These are phyloP conservation scores for Zaprionus gabonicus DNA, from an alignment of 1,140 invertebrate genomes.

Conservation along the genomic window DNA sequence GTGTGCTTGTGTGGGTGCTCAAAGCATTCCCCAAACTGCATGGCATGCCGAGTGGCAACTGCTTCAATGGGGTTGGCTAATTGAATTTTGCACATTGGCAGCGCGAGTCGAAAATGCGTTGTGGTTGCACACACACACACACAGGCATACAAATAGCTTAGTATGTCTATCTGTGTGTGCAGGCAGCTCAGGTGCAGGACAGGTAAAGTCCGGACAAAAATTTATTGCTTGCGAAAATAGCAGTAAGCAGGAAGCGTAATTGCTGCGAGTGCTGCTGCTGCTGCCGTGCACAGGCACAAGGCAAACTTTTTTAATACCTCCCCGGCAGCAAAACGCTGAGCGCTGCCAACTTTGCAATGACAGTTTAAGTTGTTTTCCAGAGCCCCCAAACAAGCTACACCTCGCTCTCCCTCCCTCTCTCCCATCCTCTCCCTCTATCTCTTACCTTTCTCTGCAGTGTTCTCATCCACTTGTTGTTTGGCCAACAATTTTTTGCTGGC, in stretches of 20 bases:
- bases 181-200: conserved; percentile 12
- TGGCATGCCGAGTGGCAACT: conserved; percentile 75
- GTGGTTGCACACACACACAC: conserved; percentile 1
- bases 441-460: not conserved
- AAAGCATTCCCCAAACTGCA: conserved; percentile 72
- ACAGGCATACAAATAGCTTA: not conserved
- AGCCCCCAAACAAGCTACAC: conserved; percentile 10
- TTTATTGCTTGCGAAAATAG: conserved; percentile 68
- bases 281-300: conserved; percentile 14
- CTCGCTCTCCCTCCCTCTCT: too few species aligned
- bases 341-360: conserved; percentile 70
- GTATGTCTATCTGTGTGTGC: not conserved
- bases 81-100: conserved; percentile 72
- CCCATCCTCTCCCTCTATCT: too few species aligned
- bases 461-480: conserved; percentile 73
- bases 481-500: conserved; percentile 68
- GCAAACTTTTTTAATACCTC: conserved; percentile 74
- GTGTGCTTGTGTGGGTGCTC: conserved; percentile 24
- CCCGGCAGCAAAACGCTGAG: conserved; percentile 46
- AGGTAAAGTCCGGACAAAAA: conserved; percentile 43
- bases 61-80: conserved; percentile 60
- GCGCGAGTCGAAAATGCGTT: conserved; percentile 34
- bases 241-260: conserved; percentile 67
- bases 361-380: conserved; percentile 78
- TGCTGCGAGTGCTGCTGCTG: conserved; percentile 51